Conservation (phyloP, 2,113 vertebrate genomes). For the Smithornis capensis region DNA sequence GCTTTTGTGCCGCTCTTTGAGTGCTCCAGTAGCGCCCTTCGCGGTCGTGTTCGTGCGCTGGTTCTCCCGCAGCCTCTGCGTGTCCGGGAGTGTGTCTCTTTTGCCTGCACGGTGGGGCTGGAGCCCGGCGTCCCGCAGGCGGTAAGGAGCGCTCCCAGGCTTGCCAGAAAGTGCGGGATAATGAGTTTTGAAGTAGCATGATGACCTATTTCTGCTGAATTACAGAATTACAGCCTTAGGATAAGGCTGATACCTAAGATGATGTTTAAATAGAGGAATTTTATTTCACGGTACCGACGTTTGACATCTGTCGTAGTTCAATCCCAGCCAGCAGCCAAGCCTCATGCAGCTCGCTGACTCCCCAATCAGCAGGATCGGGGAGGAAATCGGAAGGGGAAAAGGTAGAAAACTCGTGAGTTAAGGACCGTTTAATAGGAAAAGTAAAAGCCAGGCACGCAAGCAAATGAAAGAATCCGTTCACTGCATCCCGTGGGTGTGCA, state of each 20-base stretch:
- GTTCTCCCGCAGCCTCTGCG: neutral
- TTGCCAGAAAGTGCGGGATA: accelerated
- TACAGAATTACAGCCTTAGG: accelerated
- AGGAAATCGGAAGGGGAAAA: accelerated
- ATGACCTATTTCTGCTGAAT: accelerated
- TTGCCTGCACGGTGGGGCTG: accelerated
- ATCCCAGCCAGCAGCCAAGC: neutral
- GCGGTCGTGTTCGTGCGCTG: neutral
- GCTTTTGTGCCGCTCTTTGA: too few species aligned
- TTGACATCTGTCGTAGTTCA: neutral
- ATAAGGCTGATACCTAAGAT: accelerated
- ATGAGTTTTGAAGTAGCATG: accelerated
- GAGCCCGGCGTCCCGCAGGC: neutral
- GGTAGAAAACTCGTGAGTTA: accelerated
- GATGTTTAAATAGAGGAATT: neutral
- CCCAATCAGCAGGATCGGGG: neutral
- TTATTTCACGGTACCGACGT: accelerated
- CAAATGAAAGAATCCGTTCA: neutral
- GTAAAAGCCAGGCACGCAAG: neutral
- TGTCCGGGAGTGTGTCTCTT: neutral
- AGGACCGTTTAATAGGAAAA: neutral
- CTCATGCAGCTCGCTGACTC: accelerated
- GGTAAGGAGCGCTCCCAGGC: accelerated
- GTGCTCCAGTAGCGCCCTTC: neutral
- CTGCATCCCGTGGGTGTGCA: accelerated